Evolutionary conservation across 2,113 vertebrate genomes (phyloP).

Genomic region (Cyanistes caeruleus): DNA sequence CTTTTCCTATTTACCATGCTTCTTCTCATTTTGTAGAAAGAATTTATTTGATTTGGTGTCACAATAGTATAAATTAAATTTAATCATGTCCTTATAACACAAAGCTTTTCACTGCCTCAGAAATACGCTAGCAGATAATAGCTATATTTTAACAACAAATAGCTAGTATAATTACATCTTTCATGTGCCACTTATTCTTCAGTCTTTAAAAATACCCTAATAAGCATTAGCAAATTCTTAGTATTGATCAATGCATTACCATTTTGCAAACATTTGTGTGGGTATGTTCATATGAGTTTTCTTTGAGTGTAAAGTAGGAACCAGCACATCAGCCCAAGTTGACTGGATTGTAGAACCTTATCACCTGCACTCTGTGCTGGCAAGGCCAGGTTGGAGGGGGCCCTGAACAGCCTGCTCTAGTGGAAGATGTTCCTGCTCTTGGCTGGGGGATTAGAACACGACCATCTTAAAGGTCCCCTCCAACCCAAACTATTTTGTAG

Average conservation of each 20-base stretch:
- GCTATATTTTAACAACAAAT: not conserved
- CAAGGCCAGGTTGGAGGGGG: not conserved
- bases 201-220: not conserved
- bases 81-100: not conserved
- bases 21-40: not conserved
- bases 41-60: not conserved
- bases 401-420: not conserved
- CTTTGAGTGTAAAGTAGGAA: not conserved
- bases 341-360: not conserved
- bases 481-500: not conserved
- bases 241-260: not conserved
- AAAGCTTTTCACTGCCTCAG: not conserved
- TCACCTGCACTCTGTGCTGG: not conserved
- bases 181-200: not conserved
- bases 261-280: not conserved
- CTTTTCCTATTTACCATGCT: not conserved
- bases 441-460: fast-evolving
- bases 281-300: not conserved
- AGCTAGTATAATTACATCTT: not conserved
- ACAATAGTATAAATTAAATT: not conserved
- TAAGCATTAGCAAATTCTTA: not conserved
- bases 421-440: not conserved
- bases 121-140: not conserved
- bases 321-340: not conserved
- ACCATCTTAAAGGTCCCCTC: not conserved